Percentiles rank a stretch among this genome's conserved stretches.
Evolutionary conservation across 53 echinoderm and acorn worm species (phyloP).

Genomic region (Glandiceps talaboti): DNA sequence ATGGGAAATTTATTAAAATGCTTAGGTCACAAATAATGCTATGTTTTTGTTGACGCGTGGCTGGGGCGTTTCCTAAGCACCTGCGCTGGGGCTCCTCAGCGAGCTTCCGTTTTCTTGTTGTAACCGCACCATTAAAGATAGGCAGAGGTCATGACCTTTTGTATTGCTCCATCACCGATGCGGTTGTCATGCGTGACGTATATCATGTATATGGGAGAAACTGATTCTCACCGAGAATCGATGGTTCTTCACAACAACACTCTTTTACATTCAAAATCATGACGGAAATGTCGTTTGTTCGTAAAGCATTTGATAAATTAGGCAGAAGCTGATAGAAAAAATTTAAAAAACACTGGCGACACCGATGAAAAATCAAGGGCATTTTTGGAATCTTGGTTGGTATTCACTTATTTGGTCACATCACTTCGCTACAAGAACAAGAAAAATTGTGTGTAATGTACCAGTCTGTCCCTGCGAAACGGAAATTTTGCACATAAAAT

Average conservation of each 20-base stretch:
- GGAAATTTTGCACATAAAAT: too few species aligned
- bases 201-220: not conserved
- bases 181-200: not conserved
- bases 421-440: too few species aligned
- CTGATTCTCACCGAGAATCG: too few species aligned
- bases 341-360: not conserved
- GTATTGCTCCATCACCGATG: too few species aligned
- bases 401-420: too few species aligned
- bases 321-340: not conserved
- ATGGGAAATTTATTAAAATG: not conserved
- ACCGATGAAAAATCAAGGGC: not conserved
- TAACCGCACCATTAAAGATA: not conserved
- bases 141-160: not conserved
- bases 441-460: too few species aligned
- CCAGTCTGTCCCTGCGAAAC: too few species aligned
- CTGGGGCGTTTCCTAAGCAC: not conserved
- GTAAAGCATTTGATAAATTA: too few species aligned
- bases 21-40: not conserved
- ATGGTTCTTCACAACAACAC: too few species aligned
- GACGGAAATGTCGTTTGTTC: too few species aligned
- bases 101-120: not conserved
- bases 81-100: not conserved
- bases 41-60: not conserved
- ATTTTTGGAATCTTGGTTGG: too few species aligned
- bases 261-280: too few species aligned